Evolutionary conservation across 2,888 invertebrate genomes (phyloP).

Genomic region (Heliconius aoede): DNA sequence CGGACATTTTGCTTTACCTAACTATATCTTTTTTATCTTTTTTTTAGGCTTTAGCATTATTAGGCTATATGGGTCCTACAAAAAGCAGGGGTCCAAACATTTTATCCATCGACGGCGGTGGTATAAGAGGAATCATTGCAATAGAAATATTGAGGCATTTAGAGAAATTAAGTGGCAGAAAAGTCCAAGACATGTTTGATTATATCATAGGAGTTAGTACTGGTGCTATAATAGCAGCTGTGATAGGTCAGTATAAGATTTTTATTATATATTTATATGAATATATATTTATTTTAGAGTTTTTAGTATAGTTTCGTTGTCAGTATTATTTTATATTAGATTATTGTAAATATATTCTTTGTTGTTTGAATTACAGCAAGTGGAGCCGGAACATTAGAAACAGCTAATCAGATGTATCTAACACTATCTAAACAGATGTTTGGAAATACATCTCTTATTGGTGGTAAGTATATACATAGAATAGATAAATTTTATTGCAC

Average conservation of each 20-base stretch:
- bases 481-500: no score
- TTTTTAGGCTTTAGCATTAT: slow-evolving; percentile 84
- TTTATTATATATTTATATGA: not conserved
- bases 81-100: slow-evolving; percentile 90
- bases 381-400: slow-evolving; percentile 69
- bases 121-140: slow-evolving; percentile 93
- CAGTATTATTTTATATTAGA: no score
- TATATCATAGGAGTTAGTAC: slow-evolving; percentile 93
- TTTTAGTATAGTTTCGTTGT: not conserved
- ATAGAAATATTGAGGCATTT: slow-evolving; percentile 91
- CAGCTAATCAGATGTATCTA: slow-evolving; percentile 72
- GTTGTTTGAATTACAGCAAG: slow-evolving; percentile 57
- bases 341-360: not conserved
- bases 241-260: slow-evolving; percentile 82
- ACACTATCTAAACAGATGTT: slow-evolving; percentile 77
- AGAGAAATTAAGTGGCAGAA: slow-evolving; percentile 87
- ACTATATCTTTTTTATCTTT: no score
- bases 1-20: no score
- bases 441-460: slow-evolving; percentile 72
- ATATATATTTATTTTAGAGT: not conserved
- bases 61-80: slow-evolving; percentile 88
- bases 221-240: slow-evolving; percentile 90
- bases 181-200: slow-evolving; percentile 92
- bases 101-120: slow-evolving; percentile 95
- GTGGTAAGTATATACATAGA: slow-evolving; percentile 60